phyloP scores from a whole-genome alignment of 2,113 vertebrate genomes.

The Nyctibius bracteatus region DNA sequence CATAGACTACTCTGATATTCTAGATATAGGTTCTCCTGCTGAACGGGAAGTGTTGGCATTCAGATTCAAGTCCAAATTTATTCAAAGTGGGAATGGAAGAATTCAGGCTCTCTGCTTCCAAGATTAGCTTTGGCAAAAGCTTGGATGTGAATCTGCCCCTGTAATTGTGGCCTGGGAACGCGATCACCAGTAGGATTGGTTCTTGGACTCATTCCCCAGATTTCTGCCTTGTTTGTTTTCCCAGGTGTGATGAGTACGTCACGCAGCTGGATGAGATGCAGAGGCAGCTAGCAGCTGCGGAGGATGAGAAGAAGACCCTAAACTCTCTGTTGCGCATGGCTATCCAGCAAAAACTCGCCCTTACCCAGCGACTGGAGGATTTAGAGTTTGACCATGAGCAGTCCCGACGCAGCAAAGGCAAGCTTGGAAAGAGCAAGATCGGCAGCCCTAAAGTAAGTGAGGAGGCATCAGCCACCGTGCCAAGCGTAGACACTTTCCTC shows the following conservation, averaged over 20 bases:
- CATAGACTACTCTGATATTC: background rate
- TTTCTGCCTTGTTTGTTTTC: conserved; percentile 5
- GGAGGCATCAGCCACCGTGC: conserved; percentile 74
- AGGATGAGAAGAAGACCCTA: conserved; percentile 98
- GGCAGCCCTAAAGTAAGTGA: conserved; percentile 98
- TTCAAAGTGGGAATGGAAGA: background rate
- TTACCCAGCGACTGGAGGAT: conserved; percentile 96
- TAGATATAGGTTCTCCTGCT: background rate
- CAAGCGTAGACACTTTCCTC: conserved; percentile 80
- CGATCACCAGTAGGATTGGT: fast-evolving
- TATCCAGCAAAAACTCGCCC: conserved; percentile 97
- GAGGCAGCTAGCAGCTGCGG: conserved; percentile 94
- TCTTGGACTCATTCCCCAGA: background rate
- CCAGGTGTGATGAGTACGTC: conserved; percentile 97
- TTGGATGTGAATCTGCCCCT: background rate
- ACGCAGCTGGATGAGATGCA: conserved; percentile 98
- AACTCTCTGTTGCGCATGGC: conserved; percentile 97
- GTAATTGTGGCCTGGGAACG: fast-evolving
- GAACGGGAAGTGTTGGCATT: background rate
- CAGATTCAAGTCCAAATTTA: background rate
- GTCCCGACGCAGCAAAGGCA: conserved; percentile 88
- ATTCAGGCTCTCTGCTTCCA: background rate
- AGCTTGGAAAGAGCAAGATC: conserved; percentile 90
- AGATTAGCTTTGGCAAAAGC: background rate
- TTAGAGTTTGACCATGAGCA: conserved; percentile 99